Percentiles rank a stretch among this genome's conserved stretches.
These are phyloP conservation scores for Pyrgilauda ruficollis DNA, from an alignment of 2,113 vertebrate species.

Conservation along the genomic window DNA sequence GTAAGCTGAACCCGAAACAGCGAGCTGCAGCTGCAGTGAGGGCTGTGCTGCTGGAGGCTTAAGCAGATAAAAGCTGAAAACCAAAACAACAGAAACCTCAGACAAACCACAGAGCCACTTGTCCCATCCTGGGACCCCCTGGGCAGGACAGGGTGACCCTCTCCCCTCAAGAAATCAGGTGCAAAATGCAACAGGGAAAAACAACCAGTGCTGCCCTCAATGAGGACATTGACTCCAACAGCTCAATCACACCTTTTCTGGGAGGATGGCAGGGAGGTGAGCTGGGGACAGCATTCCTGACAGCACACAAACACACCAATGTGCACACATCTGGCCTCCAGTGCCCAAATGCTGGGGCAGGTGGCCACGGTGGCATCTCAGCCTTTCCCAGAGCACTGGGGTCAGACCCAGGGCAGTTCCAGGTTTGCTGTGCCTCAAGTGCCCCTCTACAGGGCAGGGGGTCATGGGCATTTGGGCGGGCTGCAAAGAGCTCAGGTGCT, in stretches of 20 bases:
- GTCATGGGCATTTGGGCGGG: background rate
- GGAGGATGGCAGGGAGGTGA: background rate
- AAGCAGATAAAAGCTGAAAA: background rate
- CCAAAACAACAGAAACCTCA: background rate
- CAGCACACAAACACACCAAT: rapidly evolving
- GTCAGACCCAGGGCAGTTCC: rapidly evolving
- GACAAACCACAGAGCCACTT: background rate
- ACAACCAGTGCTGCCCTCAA: background rate
- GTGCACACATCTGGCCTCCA: background rate
- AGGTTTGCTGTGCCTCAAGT: rapidly evolving
- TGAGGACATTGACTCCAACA: background rate
- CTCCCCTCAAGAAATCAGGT: background rate
- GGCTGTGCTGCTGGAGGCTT: background rate
- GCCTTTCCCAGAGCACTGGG: rapidly evolving
- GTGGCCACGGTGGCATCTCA: background rate
- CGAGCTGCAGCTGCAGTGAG: rapidly evolving
- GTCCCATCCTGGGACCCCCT: rapidly evolving
- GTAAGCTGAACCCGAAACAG: background rate
- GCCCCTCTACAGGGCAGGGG: background rate
- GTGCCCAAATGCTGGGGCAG: background rate
- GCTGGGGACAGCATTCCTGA: background rate
- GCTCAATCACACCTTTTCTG: background rate
- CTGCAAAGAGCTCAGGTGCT: background rate
- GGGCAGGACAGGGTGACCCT: background rate
- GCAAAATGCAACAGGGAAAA: background rate